Percentiles rank a stretch among this genome's conserved stretches.
These are phyloP conservation scores for Halichoeres trimaculatus DNA, from an alignment of 2,113 vertebrate genomes.

Conservation along the genomic window DNA sequence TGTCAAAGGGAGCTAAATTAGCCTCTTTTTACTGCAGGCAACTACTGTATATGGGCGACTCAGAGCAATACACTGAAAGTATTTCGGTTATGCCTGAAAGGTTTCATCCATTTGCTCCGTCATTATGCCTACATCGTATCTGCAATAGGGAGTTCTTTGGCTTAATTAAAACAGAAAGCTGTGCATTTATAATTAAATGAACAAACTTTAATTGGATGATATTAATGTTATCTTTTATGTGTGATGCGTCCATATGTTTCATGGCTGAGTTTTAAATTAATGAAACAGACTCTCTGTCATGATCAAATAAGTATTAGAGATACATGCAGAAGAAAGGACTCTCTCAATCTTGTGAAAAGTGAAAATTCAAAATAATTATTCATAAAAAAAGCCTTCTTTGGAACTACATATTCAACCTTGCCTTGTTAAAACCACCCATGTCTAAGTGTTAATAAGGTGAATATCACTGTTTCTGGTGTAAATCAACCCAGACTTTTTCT, in stretches of 20 bases:
- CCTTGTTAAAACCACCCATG: background rate
- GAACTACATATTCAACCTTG: background rate
- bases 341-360: too few relatives aligned
- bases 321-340: background rate
- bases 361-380: too few relatives aligned
- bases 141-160: constrained; percentile 35
- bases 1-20: constrained; percentile 43
- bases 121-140: constrained; percentile 50
- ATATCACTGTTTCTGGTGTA: background rate
- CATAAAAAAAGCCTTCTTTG: too few relatives aligned
- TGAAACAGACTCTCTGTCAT: constrained; percentile 25
- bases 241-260: constrained; percentile 44
- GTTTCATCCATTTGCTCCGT: constrained; percentile 59
- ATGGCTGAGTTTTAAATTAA: constrained; percentile 36
- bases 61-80: constrained; percentile 53
- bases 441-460: constrained; percentile 10
- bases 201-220: constrained; percentile 66
- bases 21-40: constrained; percentile 62
- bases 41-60: constrained; percentile 39
- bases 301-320: background rate
- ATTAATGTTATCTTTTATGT: constrained; percentile 56
- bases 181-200: constrained; percentile 64
- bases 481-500: background rate
- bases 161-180: constrained; percentile 67
- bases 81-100: constrained; percentile 60